Evolutionary conservation across 2,888 invertebrate genomes (phyloP).

Genomic region (Mellilla xanthometata): DNA sequence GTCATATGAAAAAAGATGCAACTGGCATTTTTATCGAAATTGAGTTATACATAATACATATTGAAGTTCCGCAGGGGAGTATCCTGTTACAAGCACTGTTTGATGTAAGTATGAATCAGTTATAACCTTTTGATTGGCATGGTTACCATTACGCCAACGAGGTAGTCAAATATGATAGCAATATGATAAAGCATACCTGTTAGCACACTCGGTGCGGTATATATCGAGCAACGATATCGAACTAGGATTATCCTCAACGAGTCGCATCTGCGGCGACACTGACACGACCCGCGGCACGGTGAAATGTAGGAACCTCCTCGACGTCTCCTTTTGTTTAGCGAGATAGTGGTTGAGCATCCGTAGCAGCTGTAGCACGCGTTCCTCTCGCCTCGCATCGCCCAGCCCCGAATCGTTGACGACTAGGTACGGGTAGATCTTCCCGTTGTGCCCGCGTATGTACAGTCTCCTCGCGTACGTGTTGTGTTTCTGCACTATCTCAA

Average conservation of each 20-base stretch:
- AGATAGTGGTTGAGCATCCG: conserved; percentile 97
- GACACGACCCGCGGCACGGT: conserved; percentile 97
- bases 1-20: no score
- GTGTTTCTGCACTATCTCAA: conserved; percentile 98
- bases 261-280: conserved; percentile 96
- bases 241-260: conserved; percentile 97
- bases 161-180: no score
- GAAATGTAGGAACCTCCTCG: conserved; percentile 94
- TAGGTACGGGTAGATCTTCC: conserved; percentile 97
- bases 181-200: conserved; percentile 66
- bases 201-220: conserved; percentile 87
- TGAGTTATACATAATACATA: no score
- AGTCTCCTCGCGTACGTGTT: conserved; percentile 95
- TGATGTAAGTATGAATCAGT: no score
- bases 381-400: conserved; percentile 96
- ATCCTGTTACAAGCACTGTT: no score
- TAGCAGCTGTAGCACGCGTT: conserved; percentile 94
- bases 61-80: no score
- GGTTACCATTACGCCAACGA: no score
- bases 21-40: no score
- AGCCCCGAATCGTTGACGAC: conserved; percentile 97
- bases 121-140: no score
- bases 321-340: conserved; percentile 97
- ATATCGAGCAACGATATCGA: conserved; percentile 95
- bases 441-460: conserved; percentile 97